Evolutionary conservation across 1,140 invertebrate species (phyloP), one percentile per base, ranked within the genome.

Genomic region (Scaptomyza graminum): DNA sequence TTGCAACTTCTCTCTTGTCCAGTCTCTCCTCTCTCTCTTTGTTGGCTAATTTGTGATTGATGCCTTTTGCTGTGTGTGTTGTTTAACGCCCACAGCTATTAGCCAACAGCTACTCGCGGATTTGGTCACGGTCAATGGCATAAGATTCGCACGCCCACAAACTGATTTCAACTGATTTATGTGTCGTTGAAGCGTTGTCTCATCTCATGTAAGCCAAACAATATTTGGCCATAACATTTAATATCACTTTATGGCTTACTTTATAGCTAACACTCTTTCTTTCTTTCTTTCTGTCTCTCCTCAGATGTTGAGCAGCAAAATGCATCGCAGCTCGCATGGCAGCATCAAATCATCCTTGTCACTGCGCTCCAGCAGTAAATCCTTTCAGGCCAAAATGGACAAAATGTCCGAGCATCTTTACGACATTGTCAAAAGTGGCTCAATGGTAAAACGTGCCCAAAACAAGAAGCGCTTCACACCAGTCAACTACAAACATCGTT

Each of bases 381-480:
- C 90, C 54, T 85, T 84, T 71, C 85, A 84, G 64, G 83, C 74
- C 51, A 90, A 88, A 89, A 78, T 88, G 81, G 88, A 91, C 46
- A 90, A 79, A 75, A 79, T 91, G 71, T 80, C 91, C 3, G 90
- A 92, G 62, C 74, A 67, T 22, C 60, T 91, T 12, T 91, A 78
- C 46, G 91, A 92, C 41, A 79, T 92, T 50, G 80, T 64, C 69
- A 92, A 95, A 93, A 76, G 95, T 84, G 95, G 95, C 22, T 96
- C 95, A 79, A 96, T 97, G 96, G 94, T 96, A 44, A 97, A 97
- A 92, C 93, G 96, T 55, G 97, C 96, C 3, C 96, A 97, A 90
- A 97, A 97, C 92, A 97, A 97, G 91, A 97, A 96, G 90, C 93
- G 95, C 47, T 97, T 97, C 88, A 96, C 95, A 15, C 94, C 95